A percentile compares a stretch with the other conserved stretches of the same genome.
These are phyloP conservation scores for Ciona savignyi DNA, from an alignment of 23 tunicate species.

Conservation along the genomic window DNA sequence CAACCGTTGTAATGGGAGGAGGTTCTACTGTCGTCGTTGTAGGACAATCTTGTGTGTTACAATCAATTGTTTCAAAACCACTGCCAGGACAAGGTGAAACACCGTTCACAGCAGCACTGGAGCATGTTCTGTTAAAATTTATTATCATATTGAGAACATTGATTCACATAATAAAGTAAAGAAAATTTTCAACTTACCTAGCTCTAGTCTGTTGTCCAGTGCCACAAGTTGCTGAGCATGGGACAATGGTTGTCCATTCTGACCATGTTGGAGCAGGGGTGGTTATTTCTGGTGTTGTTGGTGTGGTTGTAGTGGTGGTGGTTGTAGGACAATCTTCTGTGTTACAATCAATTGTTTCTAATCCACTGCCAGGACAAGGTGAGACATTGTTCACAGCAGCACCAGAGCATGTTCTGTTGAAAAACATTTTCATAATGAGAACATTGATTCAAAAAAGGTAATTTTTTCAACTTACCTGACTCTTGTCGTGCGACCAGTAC, in stretches of 20 bases:
- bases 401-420: neutral
- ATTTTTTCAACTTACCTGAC: constrained; percentile 16
- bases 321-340: neutral
- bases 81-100: constrained; percentile 9
- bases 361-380: neutral
- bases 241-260: constrained; percentile 22
- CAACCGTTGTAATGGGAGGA: neutral
- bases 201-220: constrained; percentile 21
- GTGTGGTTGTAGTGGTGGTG: neutral
- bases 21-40: neutral
- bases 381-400: neutral
- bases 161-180: no score
- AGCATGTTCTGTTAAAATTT: neutral
- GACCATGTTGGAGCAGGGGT: constrained; percentile 23
- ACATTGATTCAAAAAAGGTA: no score
- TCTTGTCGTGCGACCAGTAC: constrained; percentile 35
- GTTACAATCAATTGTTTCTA: neutral
- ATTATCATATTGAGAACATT: no score
- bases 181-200: constrained; percentile 8
- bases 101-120: neutral
- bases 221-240: constrained; percentile 55
- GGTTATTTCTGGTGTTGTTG: neutral
- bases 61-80: constrained; percentile 3
- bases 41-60: constrained; percentile 16
- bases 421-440: neutral